Base-by-base conservation (phyloP, 2,888 invertebrate species). In the Eledone cirrhosa region DNA sequence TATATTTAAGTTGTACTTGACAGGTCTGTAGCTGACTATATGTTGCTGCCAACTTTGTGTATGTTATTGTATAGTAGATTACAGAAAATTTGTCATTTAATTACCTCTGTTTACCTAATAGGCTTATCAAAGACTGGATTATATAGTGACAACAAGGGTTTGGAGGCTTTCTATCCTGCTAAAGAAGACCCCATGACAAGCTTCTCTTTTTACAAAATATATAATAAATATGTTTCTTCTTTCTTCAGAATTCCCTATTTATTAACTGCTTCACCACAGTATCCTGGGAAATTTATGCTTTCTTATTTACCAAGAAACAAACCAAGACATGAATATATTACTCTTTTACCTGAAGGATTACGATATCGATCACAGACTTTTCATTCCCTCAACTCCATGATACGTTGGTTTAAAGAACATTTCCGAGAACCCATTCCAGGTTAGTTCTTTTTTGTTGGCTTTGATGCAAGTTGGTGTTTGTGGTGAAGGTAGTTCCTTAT, bases 341-440 rank as follows among this genome's bases (percentile, higher is more conserved):
- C 97, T 0, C 94, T 98, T 0, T 94, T 95, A 3, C 96, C 97
- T 0, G 97, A 98, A 83, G 99, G 99, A 1, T 95, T 97, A 90
- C 93, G 95, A 78, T 99, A 97, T 91, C 92, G 99, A 33, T 81
- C 84, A 11, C 94, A 95, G 83, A 93, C 95, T 90, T 99, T 99
- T 91, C 95, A 95, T 84, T 94, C 95, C 0, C 92, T 97, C 0
- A 93, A 93, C 67, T 92, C 93, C 19, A 90, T 99, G 80, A 93
- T 99, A 86, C 94, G 95, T 81, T 99, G 98, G 98, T 99, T 99
- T 91, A 99, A 99, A 90, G 97, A 97, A 91, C 97, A 99, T 90
- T 99, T 97, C 92, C 92, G 96, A 83, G 98, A 98, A 88, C 96
- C 97, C 0, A 86, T 89, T 19, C 89, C 89, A 81, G 89, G 90